Base-by-base conservation (phyloP, 2,113 vertebrate species). In the Casuarius casuarius region DNA sequence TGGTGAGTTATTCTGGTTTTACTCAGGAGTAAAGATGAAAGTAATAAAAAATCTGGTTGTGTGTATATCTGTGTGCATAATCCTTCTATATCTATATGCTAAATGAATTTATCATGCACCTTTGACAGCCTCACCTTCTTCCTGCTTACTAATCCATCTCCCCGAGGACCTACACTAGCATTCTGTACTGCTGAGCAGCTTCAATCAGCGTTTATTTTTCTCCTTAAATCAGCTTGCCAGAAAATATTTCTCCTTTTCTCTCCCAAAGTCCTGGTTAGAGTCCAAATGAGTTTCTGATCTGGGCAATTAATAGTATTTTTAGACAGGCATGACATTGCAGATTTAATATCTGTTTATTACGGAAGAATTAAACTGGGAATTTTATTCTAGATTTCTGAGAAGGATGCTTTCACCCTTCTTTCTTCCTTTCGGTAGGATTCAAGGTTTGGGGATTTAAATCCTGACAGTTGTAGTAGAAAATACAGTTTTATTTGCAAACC, bases 101-200 rank as follows among this genome's bases (percentile, higher is more conserved):
- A 97, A 97, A 97, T 97, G 51, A 96, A 97, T 96, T 97, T 97
- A 96, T 97, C 94, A 96, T 86, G 90, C 91, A 97, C 75, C 86
- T 97, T 90, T 97, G 97, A 95, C 97, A 97, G 94, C 75, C 90
- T 97, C 96, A 97, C 96, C 96, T 92, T 96, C 95, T 94, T 92
- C 82, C 88, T 92, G 92, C 89, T 95, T 95, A 77, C 95, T 96
- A 93, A 97, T 97, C 94, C 4, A 10, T 95, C 94, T 97, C 97
- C 91, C 95, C 46, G 80, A 95, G 96, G 96, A 96, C 94, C 59
- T 48, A 25, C 5, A 26, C 74, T 97, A 95, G 91, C 84, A 13
- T 94, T 95, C 83, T 92, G 86, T 90, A 87, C 76, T 96, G 93
- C 89, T 14, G 22, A 94, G 96, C 92, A 94, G 90, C 92, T 96